Evolutionary conservation across 2,888 invertebrate genomes (phyloP), one percentile per base, ranked within the genome.

Genomic region (Acleris emargana): DNA sequence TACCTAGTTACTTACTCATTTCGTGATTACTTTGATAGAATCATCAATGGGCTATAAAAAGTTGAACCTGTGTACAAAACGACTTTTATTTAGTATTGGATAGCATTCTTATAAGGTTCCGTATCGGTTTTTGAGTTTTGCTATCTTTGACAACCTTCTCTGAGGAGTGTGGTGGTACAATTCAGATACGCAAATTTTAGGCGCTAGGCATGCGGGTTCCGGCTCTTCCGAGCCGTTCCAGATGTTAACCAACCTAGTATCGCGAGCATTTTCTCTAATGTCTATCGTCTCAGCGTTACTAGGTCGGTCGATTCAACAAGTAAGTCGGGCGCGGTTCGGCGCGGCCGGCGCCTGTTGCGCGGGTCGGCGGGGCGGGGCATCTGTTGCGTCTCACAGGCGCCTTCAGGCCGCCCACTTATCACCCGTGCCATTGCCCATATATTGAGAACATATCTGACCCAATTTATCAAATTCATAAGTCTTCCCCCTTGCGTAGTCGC

Each of bases 251-350:
- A 18, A 51, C n/a, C 50, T 67, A 69, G 67, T 69, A 53, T 53
- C 62, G 58, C 59, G 69, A 73, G 71, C 71, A 73, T 75, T 71
- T 71, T 75, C 67, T 71, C 75, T 82, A 82, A 80, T 81, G 81
- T 79, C 76, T 81, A 80, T 83, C 84, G 87, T 87, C 80, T 78
- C 80, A 80, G 82, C 87, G 87, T 92, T 91, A 89, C 84, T 91
- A 91, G 91, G 91, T 92, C 91, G 91, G 91, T 92, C 91, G 91
- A 91, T 92, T 91, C 91, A 92, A 92, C 91, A 92, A 91, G 91
- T 89, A 87, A 86, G 83, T 83, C 84, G 84, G 86, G 83, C 79
- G 83, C 83, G 66, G 66, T 28, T 50, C 60, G 64, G 49, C 64
- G 59, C 59, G 55, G 50, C 51, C 60, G 82, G 86, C 82, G 87